Conservation (phyloP, 2,888 invertebrate species). For the Deroplatys truncata region DNA sequence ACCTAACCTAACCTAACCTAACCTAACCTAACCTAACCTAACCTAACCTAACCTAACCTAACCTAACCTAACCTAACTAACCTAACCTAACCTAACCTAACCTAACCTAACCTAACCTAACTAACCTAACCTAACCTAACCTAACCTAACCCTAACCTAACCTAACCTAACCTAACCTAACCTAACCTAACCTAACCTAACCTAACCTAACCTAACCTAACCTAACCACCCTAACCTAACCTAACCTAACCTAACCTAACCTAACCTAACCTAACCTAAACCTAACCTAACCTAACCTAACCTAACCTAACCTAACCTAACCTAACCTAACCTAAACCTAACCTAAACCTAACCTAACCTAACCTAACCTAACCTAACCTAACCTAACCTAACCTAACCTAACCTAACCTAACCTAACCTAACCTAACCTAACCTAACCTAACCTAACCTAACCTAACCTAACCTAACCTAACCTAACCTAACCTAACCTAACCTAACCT, state of each 20-base stretch:
- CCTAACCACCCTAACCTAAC: not conserved
- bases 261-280: not conserved
- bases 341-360: not conserved
- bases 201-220: not conserved
- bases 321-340: too few species aligned
- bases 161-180: not conserved
- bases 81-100: not conserved
- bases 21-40: conserved; percentile 31
- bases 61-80: not conserved
- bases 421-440: conserved; percentile 25
- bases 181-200: not conserved
- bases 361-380: not conserved
- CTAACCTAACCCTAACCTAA: not conserved
- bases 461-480: conserved; percentile 27
- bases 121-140: not conserved
- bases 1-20: conserved; percentile 34
- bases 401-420: not conserved
- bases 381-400: not conserved
- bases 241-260: too few species aligned
- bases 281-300: not conserved
- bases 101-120: not conserved
- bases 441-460: conserved; percentile 28
- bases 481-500: conserved; percentile 30
- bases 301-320: not conserved
- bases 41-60: too few species aligned